Percentiles rank a stretch among this genome's conserved stretches.
phyloP scores from a whole-genome alignment of 2,113 vertebrate genomes.

The Gallinago paraguaiae region DNA sequence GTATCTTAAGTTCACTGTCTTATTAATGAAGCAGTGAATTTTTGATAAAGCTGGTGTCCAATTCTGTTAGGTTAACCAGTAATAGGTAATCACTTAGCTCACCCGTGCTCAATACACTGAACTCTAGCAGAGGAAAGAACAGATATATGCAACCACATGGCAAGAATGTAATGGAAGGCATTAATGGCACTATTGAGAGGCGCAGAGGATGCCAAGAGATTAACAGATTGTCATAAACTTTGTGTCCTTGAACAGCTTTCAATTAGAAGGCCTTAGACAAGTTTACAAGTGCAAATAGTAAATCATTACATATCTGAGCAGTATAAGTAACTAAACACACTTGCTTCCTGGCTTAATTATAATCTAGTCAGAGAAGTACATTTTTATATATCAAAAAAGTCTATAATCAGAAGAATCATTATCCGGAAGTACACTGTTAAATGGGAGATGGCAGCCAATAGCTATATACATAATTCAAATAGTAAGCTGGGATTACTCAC shows the following conservation, averaged over 20 bases:
- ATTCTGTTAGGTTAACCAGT: not conserved
- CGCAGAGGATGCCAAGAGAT: not conserved
- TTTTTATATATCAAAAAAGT: slow-evolving; percentile 38
- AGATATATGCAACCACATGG: not conserved
- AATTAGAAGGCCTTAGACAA: not conserved
- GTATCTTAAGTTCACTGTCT: not conserved
- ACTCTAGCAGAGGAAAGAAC: not conserved
- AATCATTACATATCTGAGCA: not conserved
- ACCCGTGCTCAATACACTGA: not conserved
- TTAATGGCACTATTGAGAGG: not conserved
- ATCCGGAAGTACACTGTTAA: slow-evolving; percentile 2
- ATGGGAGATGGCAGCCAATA: slow-evolving; percentile 11
- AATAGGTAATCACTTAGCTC: not conserved
- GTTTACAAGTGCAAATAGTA: slow-evolving; percentile 6
- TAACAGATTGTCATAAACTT: not conserved
- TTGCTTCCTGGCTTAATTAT: slow-evolving; percentile 43
- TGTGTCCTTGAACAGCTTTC: slow-evolving; percentile 1
- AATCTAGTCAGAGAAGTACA: not conserved
- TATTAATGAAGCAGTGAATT: not conserved
- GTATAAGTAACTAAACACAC: not conserved
- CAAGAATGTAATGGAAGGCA: not conserved
- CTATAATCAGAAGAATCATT: slow-evolving; percentile 32
- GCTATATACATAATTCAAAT: slow-evolving; percentile 37
- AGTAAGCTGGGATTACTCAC: slow-evolving; percentile 40
- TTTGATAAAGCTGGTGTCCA: not conserved